Evolutionary conservation across 2,888 invertebrate species (phyloP).

Genomic region (Cabera pusaria): DNA sequence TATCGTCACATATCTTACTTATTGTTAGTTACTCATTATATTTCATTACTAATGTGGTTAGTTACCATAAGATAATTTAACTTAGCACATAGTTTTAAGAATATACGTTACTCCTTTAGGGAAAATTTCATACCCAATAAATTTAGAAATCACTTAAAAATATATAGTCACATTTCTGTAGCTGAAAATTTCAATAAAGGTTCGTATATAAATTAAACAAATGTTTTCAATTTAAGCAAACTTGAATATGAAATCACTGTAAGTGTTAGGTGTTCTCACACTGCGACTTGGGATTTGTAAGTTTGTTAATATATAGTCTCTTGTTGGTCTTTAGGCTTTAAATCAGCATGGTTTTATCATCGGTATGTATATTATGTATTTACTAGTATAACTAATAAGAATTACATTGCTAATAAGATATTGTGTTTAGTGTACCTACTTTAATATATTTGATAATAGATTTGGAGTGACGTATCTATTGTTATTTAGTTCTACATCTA

Average conservation of each 20-base stretch:
- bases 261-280: slow-evolving; percentile 61
- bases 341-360: slow-evolving; percentile 49
- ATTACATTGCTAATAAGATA: slow-evolving; percentile 11
- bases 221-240: slow-evolving; percentile 73
- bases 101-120: slow-evolving; percentile 61
- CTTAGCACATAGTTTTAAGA: slow-evolving; percentile 39
- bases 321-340: slow-evolving; percentile 77
- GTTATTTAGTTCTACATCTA: slow-evolving; percentile 50
- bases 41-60: slow-evolving; percentile 36
- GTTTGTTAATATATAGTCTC: slow-evolving; percentile 54
- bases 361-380: slow-evolving; percentile 25
- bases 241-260: slow-evolving; percentile 78
- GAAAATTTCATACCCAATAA: slow-evolving; percentile 77
- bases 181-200: slow-evolving; percentile 59
- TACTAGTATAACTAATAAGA: too few species aligned
- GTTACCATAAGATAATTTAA: slow-evolving; percentile 31
- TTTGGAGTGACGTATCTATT: slow-evolving; percentile 66
- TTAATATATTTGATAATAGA: slow-evolving; percentile 30
- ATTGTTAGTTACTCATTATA: slow-evolving; percentile 33
- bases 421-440: slow-evolving; percentile 35
- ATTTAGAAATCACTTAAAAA: slow-evolving; percentile 73
- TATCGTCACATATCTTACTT: slow-evolving; percentile 52
- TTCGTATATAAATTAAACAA: slow-evolving; percentile 40
- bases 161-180: slow-evolving; percentile 52
- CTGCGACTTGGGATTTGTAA: slow-evolving; percentile 47